Evolutionary conservation across 2,888 invertebrate genomes (phyloP).

Genomic region (Stegophylla sp.): DNA sequence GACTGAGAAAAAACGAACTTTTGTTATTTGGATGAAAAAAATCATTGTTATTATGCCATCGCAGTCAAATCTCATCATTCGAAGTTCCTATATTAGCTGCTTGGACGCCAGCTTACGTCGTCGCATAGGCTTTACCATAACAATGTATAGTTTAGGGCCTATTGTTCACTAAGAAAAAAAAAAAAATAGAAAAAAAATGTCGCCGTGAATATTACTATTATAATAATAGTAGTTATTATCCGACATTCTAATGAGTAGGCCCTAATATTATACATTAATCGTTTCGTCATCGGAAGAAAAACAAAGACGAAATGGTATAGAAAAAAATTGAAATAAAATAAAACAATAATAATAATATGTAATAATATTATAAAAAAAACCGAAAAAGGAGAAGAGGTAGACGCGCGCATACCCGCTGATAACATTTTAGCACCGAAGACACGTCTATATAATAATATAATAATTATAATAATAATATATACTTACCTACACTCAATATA

Average conservation of each 20-base stretch:
- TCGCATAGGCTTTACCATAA: constrained; percentile 22
- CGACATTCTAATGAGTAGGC: background rate
- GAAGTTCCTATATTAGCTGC: background rate
- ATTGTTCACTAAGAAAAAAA: background rate
- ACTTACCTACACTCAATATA: too few species aligned
- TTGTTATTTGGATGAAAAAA: constrained; percentile 25
- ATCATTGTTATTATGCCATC: background rate
- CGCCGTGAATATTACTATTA: background rate
- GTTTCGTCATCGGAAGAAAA: background rate
- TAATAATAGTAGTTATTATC: background rate
- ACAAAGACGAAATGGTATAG: constrained; percentile 3
- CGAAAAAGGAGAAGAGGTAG: background rate
- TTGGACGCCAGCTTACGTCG: background rate
- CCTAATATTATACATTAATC: constrained; percentile 28
- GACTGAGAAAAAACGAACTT: constrained; percentile 68
- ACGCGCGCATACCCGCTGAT: constrained; percentile 31
- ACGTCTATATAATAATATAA: too few species aligned
- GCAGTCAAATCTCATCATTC: background rate
- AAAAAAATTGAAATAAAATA: background rate
- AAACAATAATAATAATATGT: background rate
- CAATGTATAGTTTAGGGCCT: constrained; percentile 44
- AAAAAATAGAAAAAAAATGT: constrained; percentile 1
- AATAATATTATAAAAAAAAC: too few species aligned
- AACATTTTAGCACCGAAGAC: constrained; percentile 14
- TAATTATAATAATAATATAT: too few species aligned